Conservation (phyloP, 2,888 invertebrate species). For the Sabatieria punctata region DNA sequence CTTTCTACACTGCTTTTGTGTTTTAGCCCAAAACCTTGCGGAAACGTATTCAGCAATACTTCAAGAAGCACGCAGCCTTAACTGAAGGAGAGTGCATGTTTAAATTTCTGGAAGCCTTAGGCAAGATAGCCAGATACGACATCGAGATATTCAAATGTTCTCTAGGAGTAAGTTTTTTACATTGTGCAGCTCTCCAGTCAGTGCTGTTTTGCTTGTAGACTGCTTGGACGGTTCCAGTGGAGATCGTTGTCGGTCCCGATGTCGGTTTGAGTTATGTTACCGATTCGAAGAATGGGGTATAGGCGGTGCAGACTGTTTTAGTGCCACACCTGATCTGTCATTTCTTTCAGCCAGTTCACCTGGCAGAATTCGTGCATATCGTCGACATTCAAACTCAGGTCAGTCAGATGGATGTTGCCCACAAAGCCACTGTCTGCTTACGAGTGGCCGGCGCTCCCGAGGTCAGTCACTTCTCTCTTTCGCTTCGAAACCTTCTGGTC, state of each 20-base stretch:
- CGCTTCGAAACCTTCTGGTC: no score
- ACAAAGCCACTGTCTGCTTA: slow-evolving; percentile 62
- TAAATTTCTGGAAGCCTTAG: slow-evolving; percentile 69
- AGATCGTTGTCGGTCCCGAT: slow-evolving; percentile 79
- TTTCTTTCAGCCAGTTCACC: slow-evolving; percentile 49
- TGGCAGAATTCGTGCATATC: slow-evolving; percentile 69
- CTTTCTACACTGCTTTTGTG: no score
- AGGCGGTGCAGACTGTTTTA: no score
- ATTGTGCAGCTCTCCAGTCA: neutral
- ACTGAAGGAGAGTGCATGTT: slow-evolving; percentile 68
- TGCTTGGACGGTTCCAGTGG: slow-evolving; percentile 87
- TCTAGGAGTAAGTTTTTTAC: slow-evolving; percentile 49
- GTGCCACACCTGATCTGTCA: no score
- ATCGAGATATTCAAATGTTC: slow-evolving; percentile 83
- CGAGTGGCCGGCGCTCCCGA: slow-evolving; percentile 46
- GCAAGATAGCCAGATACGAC: slow-evolving; percentile 68
- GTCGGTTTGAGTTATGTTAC: slow-evolving; percentile 78
- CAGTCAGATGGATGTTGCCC: slow-evolving; percentile 16
- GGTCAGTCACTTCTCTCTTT: no score
- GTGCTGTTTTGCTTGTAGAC: slow-evolving; percentile 39
- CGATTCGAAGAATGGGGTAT: no score
- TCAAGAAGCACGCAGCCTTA: slow-evolving; percentile 62
- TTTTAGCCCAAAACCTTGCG: slow-evolving; percentile 50
- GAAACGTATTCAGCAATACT: slow-evolving; percentile 76
- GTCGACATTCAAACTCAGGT: slow-evolving; percentile 58